phyloP scores from a whole-genome alignment of 2,797 vertebrate species.

The Amblyopsis hoosieri region DNA sequence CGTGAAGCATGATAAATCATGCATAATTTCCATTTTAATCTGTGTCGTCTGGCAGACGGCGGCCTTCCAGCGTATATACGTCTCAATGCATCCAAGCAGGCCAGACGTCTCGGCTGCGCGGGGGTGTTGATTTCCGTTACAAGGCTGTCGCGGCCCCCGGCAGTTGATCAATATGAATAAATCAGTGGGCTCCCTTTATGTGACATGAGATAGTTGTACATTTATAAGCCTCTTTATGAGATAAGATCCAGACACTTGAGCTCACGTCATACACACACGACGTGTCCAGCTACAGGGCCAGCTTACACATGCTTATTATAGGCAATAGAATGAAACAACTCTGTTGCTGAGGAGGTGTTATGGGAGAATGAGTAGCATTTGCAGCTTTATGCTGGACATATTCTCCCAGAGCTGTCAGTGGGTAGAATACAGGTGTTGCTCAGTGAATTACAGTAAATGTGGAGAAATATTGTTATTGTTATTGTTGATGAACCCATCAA shows the following conservation, averaged over 20 bases:
- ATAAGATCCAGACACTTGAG: constrained; percentile 79
- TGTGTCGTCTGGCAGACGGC: constrained; percentile 40
- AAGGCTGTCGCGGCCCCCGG: constrained; percentile 69
- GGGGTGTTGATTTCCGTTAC: constrained; percentile 78
- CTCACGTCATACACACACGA: constrained; percentile 64
- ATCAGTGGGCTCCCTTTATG: constrained; percentile 74
- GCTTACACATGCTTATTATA: constrained; percentile 43
- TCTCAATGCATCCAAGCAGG: constrained; percentile 48
- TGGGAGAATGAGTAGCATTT: too few species aligned
- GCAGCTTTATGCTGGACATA: background rate
- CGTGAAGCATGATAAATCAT: constrained; percentile 65
- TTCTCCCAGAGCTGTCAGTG: constrained; percentile 3
- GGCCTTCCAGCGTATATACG: constrained; percentile 35
- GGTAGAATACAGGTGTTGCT: background rate
- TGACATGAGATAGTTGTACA: constrained; percentile 78
- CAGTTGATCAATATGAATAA: constrained; percentile 82
- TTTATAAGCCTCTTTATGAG: constrained; percentile 83
- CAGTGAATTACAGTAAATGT: background rate
- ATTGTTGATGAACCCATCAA: too few species aligned
- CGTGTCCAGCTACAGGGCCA: constrained; percentile 32
- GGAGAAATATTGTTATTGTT: too few species aligned
- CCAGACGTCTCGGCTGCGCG: constrained; percentile 59
- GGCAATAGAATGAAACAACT: constrained; percentile 31
- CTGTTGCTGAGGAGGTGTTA: background rate
- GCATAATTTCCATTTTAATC: constrained; percentile 72